Conservation (phyloP, 92 coral and sea anemone genomes). For the Umimayanthus kanabou region DNA sequence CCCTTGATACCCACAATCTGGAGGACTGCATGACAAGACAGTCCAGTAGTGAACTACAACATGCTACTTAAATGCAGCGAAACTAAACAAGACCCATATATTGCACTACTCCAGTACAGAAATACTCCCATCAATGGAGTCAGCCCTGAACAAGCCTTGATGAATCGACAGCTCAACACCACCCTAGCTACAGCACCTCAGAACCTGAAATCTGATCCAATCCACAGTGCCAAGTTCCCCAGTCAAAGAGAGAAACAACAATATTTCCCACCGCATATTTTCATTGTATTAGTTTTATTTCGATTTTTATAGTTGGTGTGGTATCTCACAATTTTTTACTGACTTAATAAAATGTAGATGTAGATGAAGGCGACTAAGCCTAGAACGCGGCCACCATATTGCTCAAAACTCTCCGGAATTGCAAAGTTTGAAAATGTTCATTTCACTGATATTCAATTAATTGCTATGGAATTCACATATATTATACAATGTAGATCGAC, state of each 20-base stretch:
- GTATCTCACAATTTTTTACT: too few species aligned
- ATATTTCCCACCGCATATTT: too few species aligned
- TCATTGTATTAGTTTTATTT: too few species aligned
- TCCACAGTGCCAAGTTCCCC: background rate
- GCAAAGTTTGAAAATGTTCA: background rate
- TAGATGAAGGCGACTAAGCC: background rate
- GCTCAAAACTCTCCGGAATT: background rate
- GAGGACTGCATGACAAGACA: background rate
- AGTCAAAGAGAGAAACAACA: background rate
- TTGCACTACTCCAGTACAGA: background rate
- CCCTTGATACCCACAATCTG: background rate
- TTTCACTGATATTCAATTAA: background rate
- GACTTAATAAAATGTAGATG: too few species aligned
- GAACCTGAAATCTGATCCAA: background rate
- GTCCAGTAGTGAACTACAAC: background rate
- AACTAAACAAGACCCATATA: background rate
- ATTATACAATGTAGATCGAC: background rate
- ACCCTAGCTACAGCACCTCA: background rate
- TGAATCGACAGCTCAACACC: background rate
- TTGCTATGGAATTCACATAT: background rate
- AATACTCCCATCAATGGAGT: background rate
- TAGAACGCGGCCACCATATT: constrained; percentile 6
- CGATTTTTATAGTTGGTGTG: too few species aligned
- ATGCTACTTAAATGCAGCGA: background rate
- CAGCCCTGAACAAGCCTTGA: background rate